phyloP scores from a whole-genome alignment of 1,140 invertebrate species.

The Hylyphantes graminicola region DNA sequence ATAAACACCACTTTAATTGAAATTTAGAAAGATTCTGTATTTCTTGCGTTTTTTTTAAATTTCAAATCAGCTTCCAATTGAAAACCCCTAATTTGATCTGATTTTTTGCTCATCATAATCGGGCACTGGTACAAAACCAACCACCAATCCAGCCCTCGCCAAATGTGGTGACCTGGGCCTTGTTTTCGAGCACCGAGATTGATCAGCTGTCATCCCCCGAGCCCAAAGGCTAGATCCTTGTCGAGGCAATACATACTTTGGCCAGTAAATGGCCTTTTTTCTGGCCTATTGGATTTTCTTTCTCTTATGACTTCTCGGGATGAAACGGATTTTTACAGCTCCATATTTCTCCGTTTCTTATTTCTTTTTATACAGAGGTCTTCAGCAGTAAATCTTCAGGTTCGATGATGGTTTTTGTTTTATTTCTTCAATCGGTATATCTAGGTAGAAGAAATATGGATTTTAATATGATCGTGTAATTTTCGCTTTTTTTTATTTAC shows the following conservation, averaged over 20 bases:
- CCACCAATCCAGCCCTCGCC: conserved; percentile 10
- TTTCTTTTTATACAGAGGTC: conserved; percentile 1
- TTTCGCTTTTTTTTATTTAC: too few species aligned
- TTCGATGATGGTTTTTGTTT: too few species aligned
- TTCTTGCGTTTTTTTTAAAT: neutral
- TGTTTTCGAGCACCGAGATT: conserved; percentile 54
- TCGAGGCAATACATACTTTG: conserved; percentile 57
- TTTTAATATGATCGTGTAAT: too few species aligned
- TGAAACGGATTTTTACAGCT: conserved; percentile 58
- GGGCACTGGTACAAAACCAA: neutral
- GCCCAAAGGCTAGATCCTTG: conserved; percentile 57
- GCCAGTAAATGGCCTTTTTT: conserved; percentile 54
- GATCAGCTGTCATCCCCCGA: conserved; percentile 59
- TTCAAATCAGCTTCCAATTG: neutral
- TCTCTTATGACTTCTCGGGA: conserved; percentile 44
- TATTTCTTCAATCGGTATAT: too few species aligned
- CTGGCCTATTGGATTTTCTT: conserved; percentile 51
- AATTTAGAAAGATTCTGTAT: too few species aligned
- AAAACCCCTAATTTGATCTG: neutral
- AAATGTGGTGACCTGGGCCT: conserved; percentile 43
- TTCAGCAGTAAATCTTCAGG: too few species aligned
- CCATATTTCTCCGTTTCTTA: conserved; percentile 29
- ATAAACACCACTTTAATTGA: too few species aligned
- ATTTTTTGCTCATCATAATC: neutral
- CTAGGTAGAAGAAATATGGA: too few species aligned